Base-by-base conservation (phyloP, 1,140 invertebrate species). In the Danaus melanippus region DNA sequence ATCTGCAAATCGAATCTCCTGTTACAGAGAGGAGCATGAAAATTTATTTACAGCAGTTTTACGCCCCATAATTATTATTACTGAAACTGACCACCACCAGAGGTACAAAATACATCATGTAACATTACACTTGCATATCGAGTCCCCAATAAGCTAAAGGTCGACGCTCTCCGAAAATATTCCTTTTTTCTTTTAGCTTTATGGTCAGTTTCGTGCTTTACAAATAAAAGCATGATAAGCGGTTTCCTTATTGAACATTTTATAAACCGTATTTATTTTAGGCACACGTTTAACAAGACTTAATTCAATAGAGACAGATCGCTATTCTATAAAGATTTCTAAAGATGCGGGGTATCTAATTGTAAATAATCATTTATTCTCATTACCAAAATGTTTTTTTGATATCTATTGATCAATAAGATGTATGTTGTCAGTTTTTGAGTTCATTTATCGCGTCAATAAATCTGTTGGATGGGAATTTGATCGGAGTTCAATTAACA, bases 401-500 rank as follows among this genome's bases (percentile, higher is more conserved):
- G 67, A 57, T 60, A 63, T 71, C 58, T 65, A 68, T 58, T 66
- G 61, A 60, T 62, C 53, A 63, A 62, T 32, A 32, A 32, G 50
- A 69, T 64, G 65, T 60, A 66, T 67, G 60, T 56, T 72, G 69
- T 79, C 69, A 60, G 60, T 72, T 60, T 66, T 68, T 57, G 64
- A 55, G 62, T 62, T 53, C 58, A 55, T 54, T 48, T 42, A 17
- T 48, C 11, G 21, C 41, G 48, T 32, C 46, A 61, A 12, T 50
- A 55, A 48, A 54, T 54, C 53, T 41, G 50, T 41, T 61, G 56
- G 53, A 50, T 42, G 47, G 66, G 48, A 32, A 32, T 32, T 32
- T 67, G 64, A 72, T 74, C 67, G 57, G 60, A 65, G 60, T 62
- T 74, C 72, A 74, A 77, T 81, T 79, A 79, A 72, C 57, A 53